Conservation (phyloP, 2,797 vertebrate species). For the Peromyscus melanophrys region DNA sequence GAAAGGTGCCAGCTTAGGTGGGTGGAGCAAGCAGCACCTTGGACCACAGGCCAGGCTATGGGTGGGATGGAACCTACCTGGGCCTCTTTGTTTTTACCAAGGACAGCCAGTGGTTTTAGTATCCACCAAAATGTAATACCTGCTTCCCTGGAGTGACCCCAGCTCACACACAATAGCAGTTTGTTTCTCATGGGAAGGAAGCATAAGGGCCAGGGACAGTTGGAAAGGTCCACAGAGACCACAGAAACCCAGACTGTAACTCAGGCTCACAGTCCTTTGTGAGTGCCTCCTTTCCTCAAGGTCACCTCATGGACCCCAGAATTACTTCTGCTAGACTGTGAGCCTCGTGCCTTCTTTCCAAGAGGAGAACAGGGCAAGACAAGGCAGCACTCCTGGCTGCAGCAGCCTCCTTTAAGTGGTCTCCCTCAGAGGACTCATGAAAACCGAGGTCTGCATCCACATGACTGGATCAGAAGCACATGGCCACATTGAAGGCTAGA, state of each 20-base stretch:
- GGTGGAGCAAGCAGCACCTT: no score
- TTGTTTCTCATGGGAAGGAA: not conserved
- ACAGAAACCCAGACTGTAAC: not conserved
- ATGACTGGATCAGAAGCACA: not conserved
- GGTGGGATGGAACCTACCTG: not conserved
- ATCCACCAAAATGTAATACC: not conserved
- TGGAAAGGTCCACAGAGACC: not conserved
- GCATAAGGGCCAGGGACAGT: not conserved
- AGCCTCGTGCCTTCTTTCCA: not conserved
- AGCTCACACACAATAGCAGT: not conserved
- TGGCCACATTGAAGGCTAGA: not conserved
- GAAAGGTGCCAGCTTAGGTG: no score
- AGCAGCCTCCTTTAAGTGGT: not conserved
- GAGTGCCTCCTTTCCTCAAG: not conserved
- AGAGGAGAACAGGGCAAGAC: not conserved
- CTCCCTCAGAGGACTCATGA: not conserved
- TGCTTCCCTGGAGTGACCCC: not conserved
- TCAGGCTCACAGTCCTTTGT: not conserved
- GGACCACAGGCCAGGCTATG: not conserved
- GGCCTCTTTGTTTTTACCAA: not conserved
- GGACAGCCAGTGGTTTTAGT: not conserved
- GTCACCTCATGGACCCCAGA: not conserved
- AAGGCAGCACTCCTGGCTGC: not conserved
- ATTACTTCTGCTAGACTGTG: not conserved
- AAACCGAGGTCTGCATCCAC: not conserved